Evolutionary conservation across 2,797 vertebrate species (phyloP).

Genomic region (Sebastes itinus): DNA sequence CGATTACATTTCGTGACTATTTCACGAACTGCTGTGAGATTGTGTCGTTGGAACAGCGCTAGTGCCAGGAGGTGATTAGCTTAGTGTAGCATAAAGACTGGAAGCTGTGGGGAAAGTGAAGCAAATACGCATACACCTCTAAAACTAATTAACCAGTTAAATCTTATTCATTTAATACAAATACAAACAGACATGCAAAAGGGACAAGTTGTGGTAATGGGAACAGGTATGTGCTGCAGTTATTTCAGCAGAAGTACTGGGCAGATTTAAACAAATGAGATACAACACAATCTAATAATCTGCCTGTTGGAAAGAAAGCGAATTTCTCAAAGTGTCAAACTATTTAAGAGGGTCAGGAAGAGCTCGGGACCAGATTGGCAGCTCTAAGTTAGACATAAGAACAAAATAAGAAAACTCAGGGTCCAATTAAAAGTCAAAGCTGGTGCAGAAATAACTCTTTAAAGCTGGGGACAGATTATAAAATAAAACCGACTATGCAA

Average conservation of each 20-base stretch:
- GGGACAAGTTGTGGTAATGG: background rate
- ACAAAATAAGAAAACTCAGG: constrained; percentile 40
- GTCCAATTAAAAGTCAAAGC: constrained; percentile 44
- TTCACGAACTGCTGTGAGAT: no score
- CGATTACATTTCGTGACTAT: no score
- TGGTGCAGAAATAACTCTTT: constrained; percentile 23
- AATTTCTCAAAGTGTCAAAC: background rate
- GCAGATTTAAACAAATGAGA: background rate
- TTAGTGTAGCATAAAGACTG: background rate
- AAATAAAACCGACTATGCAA: constrained; percentile 64
- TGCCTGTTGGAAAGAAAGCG: background rate
- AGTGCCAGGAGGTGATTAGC: background rate
- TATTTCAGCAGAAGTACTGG: background rate
- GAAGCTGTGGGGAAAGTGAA: background rate
- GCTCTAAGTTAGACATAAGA: background rate
- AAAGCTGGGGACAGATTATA: constrained; percentile 12
- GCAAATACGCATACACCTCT: background rate
- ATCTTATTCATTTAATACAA: background rate
- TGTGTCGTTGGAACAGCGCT: background rate
- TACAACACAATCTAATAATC: background rate
- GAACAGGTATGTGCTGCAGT: background rate
- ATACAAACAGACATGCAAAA: background rate
- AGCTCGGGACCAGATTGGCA: background rate
- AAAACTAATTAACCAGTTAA: background rate
- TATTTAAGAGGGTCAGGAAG: background rate